Conservation (phyloP, 2,113 vertebrate species). For the Promerops cafer region DNA sequence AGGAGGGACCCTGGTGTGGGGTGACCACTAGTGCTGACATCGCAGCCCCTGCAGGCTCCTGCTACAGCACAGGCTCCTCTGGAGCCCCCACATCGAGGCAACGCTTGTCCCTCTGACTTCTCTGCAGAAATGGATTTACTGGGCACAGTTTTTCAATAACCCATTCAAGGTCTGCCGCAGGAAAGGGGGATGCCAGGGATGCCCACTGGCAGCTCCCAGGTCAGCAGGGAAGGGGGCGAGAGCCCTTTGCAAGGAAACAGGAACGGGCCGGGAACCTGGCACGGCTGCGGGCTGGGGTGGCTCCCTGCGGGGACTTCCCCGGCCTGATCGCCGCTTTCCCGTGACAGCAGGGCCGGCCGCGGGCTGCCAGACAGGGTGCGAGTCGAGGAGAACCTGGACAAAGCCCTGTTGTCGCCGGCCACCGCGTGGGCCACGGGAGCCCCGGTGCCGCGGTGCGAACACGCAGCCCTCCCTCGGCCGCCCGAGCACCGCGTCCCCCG, state of each 20-base stretch:
- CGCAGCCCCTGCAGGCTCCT: neutral
- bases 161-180: neutral
- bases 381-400: neutral
- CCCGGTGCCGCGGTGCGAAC: neutral
- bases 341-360: neutral
- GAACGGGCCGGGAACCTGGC: rapidly evolving
- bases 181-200: neutral
- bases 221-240: neutral
- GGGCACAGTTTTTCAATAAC: neutral
- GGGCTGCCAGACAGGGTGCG: neutral
- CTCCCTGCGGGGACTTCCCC: neutral
- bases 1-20: too few relatives aligned
- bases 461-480: neutral
- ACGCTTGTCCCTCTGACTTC: neutral
- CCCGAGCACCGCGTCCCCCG: neutral
- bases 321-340: neutral
- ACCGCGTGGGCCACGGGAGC: neutral
- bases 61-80: neutral
- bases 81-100: neutral
- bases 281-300: neutral
- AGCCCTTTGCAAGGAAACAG: neutral
- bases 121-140: neutral
- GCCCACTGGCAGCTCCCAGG: neutral
- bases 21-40: neutral
- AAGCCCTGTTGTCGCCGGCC: neutral